phyloP scores from a whole-genome alignment of 2,797 vertebrate genomes.

The Protonibea diacanthus region DNA sequence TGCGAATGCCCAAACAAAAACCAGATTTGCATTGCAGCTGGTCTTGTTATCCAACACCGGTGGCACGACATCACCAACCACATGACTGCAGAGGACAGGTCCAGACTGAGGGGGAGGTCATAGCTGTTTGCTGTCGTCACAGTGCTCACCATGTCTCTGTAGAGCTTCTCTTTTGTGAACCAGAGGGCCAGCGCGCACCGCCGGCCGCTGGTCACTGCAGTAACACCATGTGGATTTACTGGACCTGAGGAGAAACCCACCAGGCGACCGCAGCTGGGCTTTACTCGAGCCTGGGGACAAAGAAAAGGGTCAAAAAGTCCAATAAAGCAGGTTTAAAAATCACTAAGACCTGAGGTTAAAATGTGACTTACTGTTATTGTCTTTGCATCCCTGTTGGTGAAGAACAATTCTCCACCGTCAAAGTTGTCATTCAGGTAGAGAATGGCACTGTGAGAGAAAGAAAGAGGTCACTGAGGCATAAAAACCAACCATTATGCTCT shows the following conservation, averaged over 20 bases:
- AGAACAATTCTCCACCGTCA: conserved; percentile 94
- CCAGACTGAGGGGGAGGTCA: conserved; percentile 12
- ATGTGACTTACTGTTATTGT: conserved; percentile 90
- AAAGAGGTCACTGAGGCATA: conserved; percentile 19
- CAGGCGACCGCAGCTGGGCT: conserved; percentile 92
- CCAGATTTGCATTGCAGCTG: conserved; percentile 72
- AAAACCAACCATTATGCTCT: not conserved
- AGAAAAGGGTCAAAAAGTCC: not conserved
- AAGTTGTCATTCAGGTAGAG: conserved; percentile 98
- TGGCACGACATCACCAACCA: conserved; percentile 46
- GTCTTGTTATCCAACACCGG: conserved; percentile 31
- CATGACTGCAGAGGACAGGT: conserved; percentile 16
- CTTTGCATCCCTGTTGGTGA: conserved; percentile 92
- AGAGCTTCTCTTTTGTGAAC: conserved; percentile 92
- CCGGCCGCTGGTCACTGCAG: conserved; percentile 89
- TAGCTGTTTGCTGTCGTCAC: not conserved
- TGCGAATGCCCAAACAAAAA: conserved; percentile 46
- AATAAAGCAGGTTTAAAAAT: not conserved
- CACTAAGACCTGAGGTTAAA: not conserved
- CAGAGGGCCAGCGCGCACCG: conserved; percentile 93
- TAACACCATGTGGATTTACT: conserved; percentile 94
- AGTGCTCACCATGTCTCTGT: conserved; percentile 92
- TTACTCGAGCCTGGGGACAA: conserved; percentile 87
- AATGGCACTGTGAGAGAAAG: conserved; percentile 86
- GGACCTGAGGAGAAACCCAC: conserved; percentile 94